A percentile compares a stretch with the other conserved stretches of the same genome.
phyloP scores from a whole-genome alignment of 2,888 invertebrate species.

The Heliconius sara region DNA sequence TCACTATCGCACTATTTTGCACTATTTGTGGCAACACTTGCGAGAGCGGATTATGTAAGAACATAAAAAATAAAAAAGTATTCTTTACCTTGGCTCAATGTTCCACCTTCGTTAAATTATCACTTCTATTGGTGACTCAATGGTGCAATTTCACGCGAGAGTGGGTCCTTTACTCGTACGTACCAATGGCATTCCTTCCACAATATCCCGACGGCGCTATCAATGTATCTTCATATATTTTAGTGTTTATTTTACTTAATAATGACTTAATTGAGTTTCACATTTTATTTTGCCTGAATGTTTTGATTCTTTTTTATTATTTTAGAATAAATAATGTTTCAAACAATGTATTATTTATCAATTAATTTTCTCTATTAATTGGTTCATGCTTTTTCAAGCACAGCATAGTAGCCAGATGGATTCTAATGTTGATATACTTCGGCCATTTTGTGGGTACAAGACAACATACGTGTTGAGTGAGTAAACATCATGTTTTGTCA shows the following conservation, averaged over 20 bases:
- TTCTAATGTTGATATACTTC: no score
- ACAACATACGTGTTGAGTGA: neutral
- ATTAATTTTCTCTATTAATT: neutral
- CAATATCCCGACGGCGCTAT: constrained; percentile 36
- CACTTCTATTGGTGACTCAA: constrained; percentile 46
- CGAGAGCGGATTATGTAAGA: constrained; percentile 8
- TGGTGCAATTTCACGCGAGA: constrained; percentile 48
- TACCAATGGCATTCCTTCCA: constrained; percentile 43
- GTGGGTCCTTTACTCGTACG: constrained; percentile 36
- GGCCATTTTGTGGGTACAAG: no score
- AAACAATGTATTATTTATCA: neutral
- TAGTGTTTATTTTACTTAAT: constrained; percentile 5
- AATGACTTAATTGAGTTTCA: neutral
- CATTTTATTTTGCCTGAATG: neutral
- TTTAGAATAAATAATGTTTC: neutral
- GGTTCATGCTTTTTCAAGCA: neutral
- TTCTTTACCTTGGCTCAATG: constrained; percentile 24
- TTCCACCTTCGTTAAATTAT: constrained; percentile 46
- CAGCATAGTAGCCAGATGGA: neutral
- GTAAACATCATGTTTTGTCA: neutral
- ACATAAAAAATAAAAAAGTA: constrained; percentile 14
- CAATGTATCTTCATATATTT: constrained; percentile 10
- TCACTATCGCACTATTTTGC: no score
- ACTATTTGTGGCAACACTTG: constrained; percentile 12
- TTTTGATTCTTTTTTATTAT: neutral